Base-by-base conservation (phyloP, 2,797 vertebrate genomes). In the Pelochelys cantorii region DNA sequence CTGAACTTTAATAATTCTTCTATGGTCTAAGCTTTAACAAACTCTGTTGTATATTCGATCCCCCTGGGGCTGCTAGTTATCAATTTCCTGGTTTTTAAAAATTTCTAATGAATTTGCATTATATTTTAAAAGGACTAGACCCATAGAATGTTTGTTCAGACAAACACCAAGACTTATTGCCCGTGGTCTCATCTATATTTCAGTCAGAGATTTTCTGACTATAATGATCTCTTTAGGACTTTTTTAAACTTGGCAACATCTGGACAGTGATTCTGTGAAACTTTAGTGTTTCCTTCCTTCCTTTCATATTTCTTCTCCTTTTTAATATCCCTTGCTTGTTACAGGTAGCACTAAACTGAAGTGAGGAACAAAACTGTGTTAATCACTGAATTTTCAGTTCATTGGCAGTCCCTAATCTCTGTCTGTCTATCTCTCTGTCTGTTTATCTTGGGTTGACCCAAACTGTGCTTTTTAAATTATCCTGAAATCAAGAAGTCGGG, bases 91-190 rank as follows among this genome's bases (percentile, higher is more conserved):
- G 68, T 79, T 95, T 93, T 93, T 54, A 54, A 54, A 79, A 80
- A 74, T 90, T 86, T 85, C 85, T 83, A 15, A 92, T 71, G 87
- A 95, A 94, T 79, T 59, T 88, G 84, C 87, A 95, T 81, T 37
- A 56, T 88, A 87, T 94, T 92, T 95, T 95, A 96, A 93, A 68
- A 87, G 93, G 94, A 94, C 81, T 92, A 88, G 95, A 96, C 94
- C 93, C 90, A 89, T 95, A 93, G 90, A 87, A 89, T 87, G 71
- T 11, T 79, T 94, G 83, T 83, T 95, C 87, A 91, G 20, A 42
- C 7, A 68, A 90, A 95, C 92, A 94, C 74, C 65, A 78, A 37
- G 55, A 48, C 42, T 93, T 92, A 83, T 92, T 94, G 94, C 83
- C 68, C 37, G 54, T 55, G 77, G 59, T 94, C 88, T 85, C 79